A percentile compares a stretch with the other conserved stretches of the same genome.
phyloP scores from a whole-genome alignment of 2,888 invertebrate genomes.

The Celastrina argiolus region DNA sequence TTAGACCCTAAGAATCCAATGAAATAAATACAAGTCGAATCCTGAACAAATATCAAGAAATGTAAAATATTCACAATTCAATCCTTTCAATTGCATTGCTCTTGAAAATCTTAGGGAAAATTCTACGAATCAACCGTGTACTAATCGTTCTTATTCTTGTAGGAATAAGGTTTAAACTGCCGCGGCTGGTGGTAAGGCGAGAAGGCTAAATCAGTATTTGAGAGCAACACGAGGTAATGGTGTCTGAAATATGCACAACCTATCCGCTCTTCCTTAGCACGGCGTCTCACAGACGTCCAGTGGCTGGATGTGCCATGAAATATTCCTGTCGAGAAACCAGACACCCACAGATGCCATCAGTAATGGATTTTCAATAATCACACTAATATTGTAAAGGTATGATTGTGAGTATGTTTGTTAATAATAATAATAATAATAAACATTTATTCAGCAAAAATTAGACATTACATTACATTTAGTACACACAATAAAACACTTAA shows the following conservation, averaged over 20 bases:
- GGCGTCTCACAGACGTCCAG: conserved; percentile 26
- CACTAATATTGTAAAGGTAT: too few relatives aligned
- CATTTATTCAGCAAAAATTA: too few relatives aligned
- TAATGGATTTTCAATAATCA: too few relatives aligned
- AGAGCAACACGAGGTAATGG: conserved; percentile 35
- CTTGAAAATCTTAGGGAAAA: background rate
- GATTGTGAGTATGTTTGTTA: too few relatives aligned
- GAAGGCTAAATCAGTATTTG: conserved; percentile 21
- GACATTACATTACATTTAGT: too few relatives aligned
- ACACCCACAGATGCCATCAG: too few relatives aligned
- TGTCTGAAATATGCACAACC: conserved; percentile 40
- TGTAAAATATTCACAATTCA: background rate
- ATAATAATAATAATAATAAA: too few relatives aligned
- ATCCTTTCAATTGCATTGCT: background rate
- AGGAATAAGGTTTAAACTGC: background rate
- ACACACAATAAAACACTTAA: too few relatives aligned
- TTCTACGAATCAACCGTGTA: background rate
- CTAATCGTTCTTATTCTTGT: background rate
- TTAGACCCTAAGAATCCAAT: too few relatives aligned
- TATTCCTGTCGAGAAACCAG: background rate
- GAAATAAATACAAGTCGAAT: too few relatives aligned
- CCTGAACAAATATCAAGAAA: background rate
- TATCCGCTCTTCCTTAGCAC: conserved; percentile 2
- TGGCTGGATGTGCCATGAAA: background rate
- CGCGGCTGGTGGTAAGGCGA: background rate